phyloP scores from a whole-genome alignment of 2,113 vertebrate genomes.

The Halichoeres trimaculatus region DNA sequence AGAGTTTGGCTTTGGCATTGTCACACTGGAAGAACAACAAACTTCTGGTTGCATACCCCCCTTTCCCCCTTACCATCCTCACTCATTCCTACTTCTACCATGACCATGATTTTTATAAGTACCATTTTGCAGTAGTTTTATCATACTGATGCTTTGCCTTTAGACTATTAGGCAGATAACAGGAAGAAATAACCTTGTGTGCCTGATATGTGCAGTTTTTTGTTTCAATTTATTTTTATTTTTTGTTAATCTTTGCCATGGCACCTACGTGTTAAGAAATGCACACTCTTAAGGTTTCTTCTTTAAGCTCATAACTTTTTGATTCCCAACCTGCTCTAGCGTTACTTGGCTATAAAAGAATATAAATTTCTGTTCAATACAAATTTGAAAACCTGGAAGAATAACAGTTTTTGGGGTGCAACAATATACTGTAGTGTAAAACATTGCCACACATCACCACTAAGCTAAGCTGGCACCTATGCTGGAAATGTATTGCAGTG shows the following conservation, averaged over 20 bases:
- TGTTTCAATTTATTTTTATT: slow-evolving; percentile 43
- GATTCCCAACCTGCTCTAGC: neutral
- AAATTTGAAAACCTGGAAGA: neutral
- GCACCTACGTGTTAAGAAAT: slow-evolving; percentile 61
- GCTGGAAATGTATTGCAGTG: neutral
- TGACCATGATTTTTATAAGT: slow-evolving; percentile 61
- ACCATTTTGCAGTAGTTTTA: slow-evolving; percentile 51
- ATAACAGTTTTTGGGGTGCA: slow-evolving; percentile 27
- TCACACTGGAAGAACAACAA: slow-evolving; percentile 81
- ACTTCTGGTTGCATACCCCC: slow-evolving; percentile 85
- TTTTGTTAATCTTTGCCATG: slow-evolving; percentile 9
- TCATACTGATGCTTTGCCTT: slow-evolving; percentile 43
- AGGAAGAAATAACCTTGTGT: neutral
- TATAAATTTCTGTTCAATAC: neutral
- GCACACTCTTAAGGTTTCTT: slow-evolving; percentile 57
- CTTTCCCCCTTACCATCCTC: slow-evolving; percentile 61
- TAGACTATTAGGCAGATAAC: slow-evolving; percentile 13
- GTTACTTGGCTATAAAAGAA: no score
- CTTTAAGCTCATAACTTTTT: neutral
- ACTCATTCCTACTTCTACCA: slow-evolving; percentile 71
- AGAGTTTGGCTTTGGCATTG: slow-evolving; percentile 81
- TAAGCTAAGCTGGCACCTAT: no score
- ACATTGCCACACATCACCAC: no score
- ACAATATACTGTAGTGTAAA: slow-evolving; percentile 14
- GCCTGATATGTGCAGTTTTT: slow-evolving; percentile 46